Conservation (phyloP, 1,140 invertebrate genomes). For the Drosophila lini region DNA sequence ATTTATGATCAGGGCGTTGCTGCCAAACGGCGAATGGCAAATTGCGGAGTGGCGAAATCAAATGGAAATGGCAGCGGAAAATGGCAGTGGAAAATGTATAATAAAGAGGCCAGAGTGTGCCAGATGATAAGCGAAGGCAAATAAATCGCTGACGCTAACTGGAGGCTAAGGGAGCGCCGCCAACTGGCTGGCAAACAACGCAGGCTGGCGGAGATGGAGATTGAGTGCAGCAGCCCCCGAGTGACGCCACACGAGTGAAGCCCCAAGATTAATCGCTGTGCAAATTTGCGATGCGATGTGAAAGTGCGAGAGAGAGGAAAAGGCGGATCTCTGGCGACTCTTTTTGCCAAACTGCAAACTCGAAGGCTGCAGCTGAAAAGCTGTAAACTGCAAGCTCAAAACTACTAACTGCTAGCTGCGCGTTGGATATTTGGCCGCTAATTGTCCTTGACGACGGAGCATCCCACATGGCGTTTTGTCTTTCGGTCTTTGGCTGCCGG, state of each 20-base stretch:
- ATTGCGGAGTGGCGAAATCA: slow-evolving; percentile 40
- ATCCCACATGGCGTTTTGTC: slow-evolving; percentile 74
- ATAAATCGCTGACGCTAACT: slow-evolving; percentile 49
- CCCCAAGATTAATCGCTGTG: slow-evolving; percentile 64
- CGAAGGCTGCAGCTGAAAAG: slow-evolving; percentile 6
- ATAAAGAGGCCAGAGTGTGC: slow-evolving; percentile 52
- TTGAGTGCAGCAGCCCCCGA: slow-evolving; percentile 66
- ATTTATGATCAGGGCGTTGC: slow-evolving; percentile 70
- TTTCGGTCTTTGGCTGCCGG: slow-evolving; percentile 36
- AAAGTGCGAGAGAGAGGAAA: slow-evolving; percentile 52
- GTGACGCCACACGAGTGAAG: slow-evolving; percentile 52
- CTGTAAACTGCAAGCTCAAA: slow-evolving; percentile 16
- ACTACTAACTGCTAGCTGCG: slow-evolving; percentile 32
- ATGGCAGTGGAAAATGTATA: slow-evolving; percentile 29
- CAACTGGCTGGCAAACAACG: slow-evolving; percentile 29
- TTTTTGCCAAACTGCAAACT: slow-evolving; percentile 9
- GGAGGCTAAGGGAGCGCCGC: slow-evolving; percentile 21
- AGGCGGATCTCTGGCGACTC: slow-evolving; percentile 42
- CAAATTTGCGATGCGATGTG: slow-evolving; percentile 72
- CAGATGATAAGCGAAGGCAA: slow-evolving; percentile 65
- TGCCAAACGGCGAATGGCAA: slow-evolving; percentile 56
- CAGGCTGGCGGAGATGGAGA: slow-evolving; percentile 50
- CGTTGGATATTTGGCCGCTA: slow-evolving; percentile 69
- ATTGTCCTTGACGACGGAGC: slow-evolving; percentile 75
- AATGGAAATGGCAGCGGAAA: slow-evolving; percentile 26